Conservation (phyloP, 2,888 invertebrate genomes). For the Leptopilina drosophilae region DNA sequence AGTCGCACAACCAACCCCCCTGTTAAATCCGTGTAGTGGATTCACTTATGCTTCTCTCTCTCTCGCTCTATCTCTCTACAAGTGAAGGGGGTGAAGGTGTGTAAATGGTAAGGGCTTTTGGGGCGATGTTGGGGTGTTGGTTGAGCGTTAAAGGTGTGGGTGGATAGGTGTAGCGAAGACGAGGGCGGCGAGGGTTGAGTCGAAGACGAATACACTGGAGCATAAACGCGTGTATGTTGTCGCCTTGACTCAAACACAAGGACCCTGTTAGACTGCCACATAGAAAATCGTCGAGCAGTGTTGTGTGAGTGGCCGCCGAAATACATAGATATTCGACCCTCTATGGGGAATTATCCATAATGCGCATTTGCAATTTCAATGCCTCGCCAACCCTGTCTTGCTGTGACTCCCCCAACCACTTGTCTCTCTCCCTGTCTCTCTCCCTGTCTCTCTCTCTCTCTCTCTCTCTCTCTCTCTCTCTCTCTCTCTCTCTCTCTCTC, state of each 20-base stretch:
- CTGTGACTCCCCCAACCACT: slow-evolving; percentile 61
- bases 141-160: slow-evolving; percentile 21
- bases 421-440: slow-evolving; percentile 8
- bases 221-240: slow-evolving; percentile 2
- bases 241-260: slow-evolving; percentile 11
- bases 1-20: slow-evolving; percentile 64
- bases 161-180: slow-evolving; percentile 4
- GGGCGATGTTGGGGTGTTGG: slow-evolving; percentile 44
- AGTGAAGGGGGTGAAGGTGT: slow-evolving; percentile 18
- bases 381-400: slow-evolving; percentile 69
- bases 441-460: slow-evolving; percentile 26
- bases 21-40: slow-evolving; percentile 67
- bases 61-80: neutral
- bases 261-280: neutral
- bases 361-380: slow-evolving; percentile 77
- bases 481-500: slow-evolving; percentile 17
- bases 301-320: slow-evolving; percentile 54
- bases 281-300: slow-evolving; percentile 14
- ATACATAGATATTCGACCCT: slow-evolving; percentile 67
- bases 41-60: slow-evolving; percentile 64
- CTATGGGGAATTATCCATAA: slow-evolving; percentile 77
- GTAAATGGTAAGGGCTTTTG: slow-evolving; percentile 29
- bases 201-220: neutral
- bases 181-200: too few relatives aligned
- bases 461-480: slow-evolving; percentile 45